phyloP scores from a whole-genome alignment of 1,140 invertebrate species.

The Meloidogyne floridensis region DNA sequence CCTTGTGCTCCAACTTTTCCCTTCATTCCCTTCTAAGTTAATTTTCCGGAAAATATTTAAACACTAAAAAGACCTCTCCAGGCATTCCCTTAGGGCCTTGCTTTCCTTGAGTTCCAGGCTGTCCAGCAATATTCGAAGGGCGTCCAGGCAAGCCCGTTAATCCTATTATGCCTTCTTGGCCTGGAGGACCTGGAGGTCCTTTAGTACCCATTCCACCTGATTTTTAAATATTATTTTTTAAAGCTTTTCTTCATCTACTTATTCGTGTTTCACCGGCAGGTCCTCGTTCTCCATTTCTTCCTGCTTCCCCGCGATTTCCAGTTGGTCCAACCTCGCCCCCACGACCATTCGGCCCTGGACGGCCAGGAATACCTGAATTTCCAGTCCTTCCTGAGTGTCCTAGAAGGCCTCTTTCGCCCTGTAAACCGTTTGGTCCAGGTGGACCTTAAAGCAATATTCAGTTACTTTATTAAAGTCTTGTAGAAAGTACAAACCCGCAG shows the following conservation, averaged over 20 bases:
- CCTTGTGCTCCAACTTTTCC: background rate
- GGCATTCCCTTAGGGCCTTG: slow-evolving; percentile 20
- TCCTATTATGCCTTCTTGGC: slow-evolving; percentile 30
- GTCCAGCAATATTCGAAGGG: slow-evolving; percentile 34
- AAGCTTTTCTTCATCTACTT: slow-evolving; percentile 4
- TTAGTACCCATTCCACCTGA: slow-evolving; percentile 29
- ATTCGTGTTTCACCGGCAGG: slow-evolving; percentile 11
- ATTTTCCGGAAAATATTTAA: background rate
- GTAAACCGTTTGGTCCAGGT: slow-evolving; percentile 37
- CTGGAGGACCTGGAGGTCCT: slow-evolving; percentile 32
- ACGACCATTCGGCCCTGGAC: slow-evolving; percentile 22
- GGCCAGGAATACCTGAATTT: slow-evolving; percentile 30
- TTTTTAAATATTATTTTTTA: background rate
- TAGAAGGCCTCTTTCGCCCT: slow-evolving; percentile 38
- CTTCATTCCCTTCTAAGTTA: background rate
- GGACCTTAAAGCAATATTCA: background rate
- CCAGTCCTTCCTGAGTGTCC: slow-evolving; percentile 32
- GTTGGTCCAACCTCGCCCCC: slow-evolving; percentile 1
- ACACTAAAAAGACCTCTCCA: slow-evolving; percentile 8
- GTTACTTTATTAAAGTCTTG: too few relatives aligned
- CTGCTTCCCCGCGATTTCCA: slow-evolving; percentile 7
- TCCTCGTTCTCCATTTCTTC: slow-evolving; percentile 19
- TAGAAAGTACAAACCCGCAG: slow-evolving; percentile 23
- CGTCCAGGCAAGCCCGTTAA: slow-evolving; percentile 23
- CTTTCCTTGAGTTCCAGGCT: slow-evolving; percentile 24